Conservation (phyloP, 1,140 invertebrate genomes). For the Spodoptera frugiperda region DNA sequence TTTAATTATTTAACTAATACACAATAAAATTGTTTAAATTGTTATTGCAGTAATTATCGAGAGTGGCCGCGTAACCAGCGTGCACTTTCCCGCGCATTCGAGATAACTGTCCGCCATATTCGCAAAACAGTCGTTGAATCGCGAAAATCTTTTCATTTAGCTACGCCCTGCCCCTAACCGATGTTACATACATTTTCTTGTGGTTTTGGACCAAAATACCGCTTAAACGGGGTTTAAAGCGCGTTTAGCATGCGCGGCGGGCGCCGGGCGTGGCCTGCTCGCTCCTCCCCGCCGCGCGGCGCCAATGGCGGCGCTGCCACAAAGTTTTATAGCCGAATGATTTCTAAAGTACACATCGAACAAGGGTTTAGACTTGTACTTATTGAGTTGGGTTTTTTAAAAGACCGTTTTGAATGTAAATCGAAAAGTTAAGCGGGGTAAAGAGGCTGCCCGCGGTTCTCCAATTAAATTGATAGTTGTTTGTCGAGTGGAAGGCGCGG, state of each 20-base stretch:
- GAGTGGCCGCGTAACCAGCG: constrained; percentile 26
- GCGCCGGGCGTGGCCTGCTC: constrained; percentile 61
- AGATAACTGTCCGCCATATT: constrained; percentile 81
- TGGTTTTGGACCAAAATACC: constrained; percentile 84
- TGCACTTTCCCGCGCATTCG: constrained; percentile 79
- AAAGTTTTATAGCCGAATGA: constrained; percentile 76
- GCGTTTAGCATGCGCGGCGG: constrained; percentile 82
- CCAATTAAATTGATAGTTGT: constrained; percentile 85
- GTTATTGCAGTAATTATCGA: not conserved
- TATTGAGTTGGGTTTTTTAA: constrained; percentile 85
- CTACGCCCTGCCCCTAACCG: constrained; percentile 81
- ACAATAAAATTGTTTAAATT: no score
- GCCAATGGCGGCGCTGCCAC: constrained; percentile 63
- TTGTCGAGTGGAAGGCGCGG: constrained; percentile 60
- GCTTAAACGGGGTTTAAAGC: constrained; percentile 84
- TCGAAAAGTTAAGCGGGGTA: constrained; percentile 85
- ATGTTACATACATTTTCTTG: constrained; percentile 84
- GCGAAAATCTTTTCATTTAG: constrained; percentile 84
- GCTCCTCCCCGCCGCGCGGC: constrained; percentile 64
- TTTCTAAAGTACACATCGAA: constrained; percentile 78
- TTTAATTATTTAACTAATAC: no score
- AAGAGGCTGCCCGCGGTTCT: constrained; percentile 78
- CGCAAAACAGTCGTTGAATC: constrained; percentile 74
- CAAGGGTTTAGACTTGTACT: constrained; percentile 77
- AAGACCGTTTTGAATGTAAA: constrained; percentile 86